Evolutionary conservation across 2,113 vertebrate genomes (phyloP).

Genomic region (Ploceus nigricollis): DNA sequence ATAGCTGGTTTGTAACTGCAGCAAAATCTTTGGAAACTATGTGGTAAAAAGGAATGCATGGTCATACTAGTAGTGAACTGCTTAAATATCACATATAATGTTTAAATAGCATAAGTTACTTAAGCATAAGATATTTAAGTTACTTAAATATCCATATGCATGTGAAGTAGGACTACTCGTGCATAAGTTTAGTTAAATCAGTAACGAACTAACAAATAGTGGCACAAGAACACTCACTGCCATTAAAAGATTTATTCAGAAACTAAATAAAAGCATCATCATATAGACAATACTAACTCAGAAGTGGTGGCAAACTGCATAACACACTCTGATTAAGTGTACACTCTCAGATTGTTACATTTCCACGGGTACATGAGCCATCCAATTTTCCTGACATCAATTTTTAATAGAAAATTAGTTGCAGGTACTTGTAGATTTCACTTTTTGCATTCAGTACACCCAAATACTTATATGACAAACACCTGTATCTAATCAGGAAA

Average conservation of each 20-base stretch:
- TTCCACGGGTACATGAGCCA: neutral
- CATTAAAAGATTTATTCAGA: neutral
- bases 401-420: neutral
- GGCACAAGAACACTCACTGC: neutral
- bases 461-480: neutral
- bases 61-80: neutral
- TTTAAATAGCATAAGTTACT: neutral
- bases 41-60: neutral
- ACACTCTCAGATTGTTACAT: neutral
- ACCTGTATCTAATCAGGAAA: neutral
- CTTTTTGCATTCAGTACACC: neutral
- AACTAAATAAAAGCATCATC: neutral
- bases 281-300: neutral
- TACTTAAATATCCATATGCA: accelerated
- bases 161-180: neutral
- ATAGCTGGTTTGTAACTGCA: neutral
- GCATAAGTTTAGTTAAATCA: neutral
- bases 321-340: neutral
- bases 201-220: neutral
- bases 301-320: neutral
- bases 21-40: neutral
- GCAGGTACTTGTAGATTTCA: neutral
- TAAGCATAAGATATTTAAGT: too few relatives aligned
- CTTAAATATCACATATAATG: neutral
- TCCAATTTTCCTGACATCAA: neutral